phyloP scores from a whole-genome alignment of 2,113 vertebrate genomes.

The Isichthys henryi region DNA sequence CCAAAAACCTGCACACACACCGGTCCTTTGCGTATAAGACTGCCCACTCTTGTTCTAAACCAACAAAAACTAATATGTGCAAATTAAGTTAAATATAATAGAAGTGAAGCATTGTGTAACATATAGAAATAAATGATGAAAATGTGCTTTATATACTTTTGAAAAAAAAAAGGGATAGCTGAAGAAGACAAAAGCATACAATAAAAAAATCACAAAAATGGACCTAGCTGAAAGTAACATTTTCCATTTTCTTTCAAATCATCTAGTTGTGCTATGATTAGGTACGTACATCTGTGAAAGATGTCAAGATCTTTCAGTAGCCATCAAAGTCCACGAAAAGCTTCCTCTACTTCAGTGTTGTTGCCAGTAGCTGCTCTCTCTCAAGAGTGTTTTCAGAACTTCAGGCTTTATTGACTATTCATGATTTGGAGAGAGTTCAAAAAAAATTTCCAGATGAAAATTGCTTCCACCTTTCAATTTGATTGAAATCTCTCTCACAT shows the following conservation, averaged over 20 bases:
- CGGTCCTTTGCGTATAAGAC: too few species aligned
- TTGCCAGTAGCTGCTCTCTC: constrained; percentile 58
- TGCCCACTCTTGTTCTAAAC: neutral
- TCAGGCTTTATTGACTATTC: constrained; percentile 61
- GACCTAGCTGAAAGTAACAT: neutral
- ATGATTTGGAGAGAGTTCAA: constrained; percentile 46
- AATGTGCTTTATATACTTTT: neutral
- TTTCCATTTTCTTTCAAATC: neutral
- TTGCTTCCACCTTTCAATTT: constrained; percentile 50
- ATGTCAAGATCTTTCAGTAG: constrained; percentile 58
- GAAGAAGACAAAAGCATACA: neutral
- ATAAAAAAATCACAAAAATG: neutral
- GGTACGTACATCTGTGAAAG: constrained; percentile 53
- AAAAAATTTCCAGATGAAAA: constrained; percentile 41
- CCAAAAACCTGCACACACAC: too few species aligned
- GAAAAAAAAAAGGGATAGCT: neutral
- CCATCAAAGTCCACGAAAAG: constrained; percentile 42
- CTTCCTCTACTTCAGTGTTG: constrained; percentile 54
- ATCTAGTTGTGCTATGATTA: constrained; percentile 14
- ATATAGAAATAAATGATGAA: neutral
- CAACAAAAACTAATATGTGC: neutral
- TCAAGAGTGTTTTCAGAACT: constrained; percentile 44
- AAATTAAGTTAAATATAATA: neutral
- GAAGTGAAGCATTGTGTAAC: neutral
- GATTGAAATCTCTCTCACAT: constrained; percentile 38